Conservation (phyloP, 2,888 invertebrate genomes). For the Aspidiotus rigidus region DNA sequence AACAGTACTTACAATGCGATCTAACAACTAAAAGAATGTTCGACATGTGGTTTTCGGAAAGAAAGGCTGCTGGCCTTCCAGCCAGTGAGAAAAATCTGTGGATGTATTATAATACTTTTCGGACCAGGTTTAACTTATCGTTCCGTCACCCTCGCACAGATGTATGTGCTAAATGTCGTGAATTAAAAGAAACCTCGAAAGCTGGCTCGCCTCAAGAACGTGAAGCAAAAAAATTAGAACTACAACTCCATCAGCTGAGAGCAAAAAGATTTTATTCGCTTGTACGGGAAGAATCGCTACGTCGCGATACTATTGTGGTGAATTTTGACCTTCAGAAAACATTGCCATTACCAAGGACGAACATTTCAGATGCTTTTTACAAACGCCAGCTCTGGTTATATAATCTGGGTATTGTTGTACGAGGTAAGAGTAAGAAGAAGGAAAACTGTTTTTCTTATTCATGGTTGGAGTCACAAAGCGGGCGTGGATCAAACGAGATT, state of each 20-base stretch:
- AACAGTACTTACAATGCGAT: neutral
- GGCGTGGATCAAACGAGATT: constrained; percentile 21
- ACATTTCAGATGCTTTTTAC: constrained; percentile 37
- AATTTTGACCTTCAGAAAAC: constrained; percentile 36
- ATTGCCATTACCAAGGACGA: constrained; percentile 36
- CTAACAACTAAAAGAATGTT: neutral
- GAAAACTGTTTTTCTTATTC: constrained; percentile 4
- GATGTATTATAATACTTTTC: neutral
- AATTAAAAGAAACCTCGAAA: neutral
- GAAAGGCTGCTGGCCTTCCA: neutral
- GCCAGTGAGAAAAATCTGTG: neutral
- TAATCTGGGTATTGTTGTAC: constrained; percentile 34
- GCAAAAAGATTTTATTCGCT: constrained; percentile 11
- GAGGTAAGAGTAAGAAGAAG: constrained; percentile 5
- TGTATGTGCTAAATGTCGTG: neutral
- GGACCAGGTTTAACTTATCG: constrained; percentile 5
- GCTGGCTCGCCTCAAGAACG: neutral
- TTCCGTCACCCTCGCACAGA: neutral
- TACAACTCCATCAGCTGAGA: constrained; percentile 3
- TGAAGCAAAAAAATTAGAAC: neutral
- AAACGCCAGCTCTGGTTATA: constrained; percentile 36
- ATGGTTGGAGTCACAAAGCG: constrained; percentile 20
- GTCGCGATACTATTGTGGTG: constrained; percentile 7
- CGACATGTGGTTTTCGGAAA: neutral
- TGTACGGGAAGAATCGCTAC: neutral